These are phyloP conservation scores for Felis catus DNA, from an alignment of 2,113 vertebrate species.

Conservation along the genomic window F.catus_Fca126_mat1.0 CM031423.1:59381501-59382000, in stretches of 20 bases:
- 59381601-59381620: too few species aligned
- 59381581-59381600: too few species aligned
- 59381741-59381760: background rate
- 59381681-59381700: background rate
- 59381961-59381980: slow-evolving; percentile 42
- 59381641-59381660: background rate
- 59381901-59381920: background rate
- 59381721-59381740: background rate
- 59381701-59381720: background rate
- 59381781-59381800: background rate
- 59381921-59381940: slow-evolving; percentile 55
- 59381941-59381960: slow-evolving; percentile 71
- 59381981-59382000: slow-evolving; percentile 80
- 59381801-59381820: background rate
- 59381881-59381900: background rate
- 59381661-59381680: background rate
- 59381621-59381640: too few species aligned
- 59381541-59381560: too few species aligned
- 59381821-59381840: background rate
- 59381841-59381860: background rate
- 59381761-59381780: background rate
- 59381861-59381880: background rate
- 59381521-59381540: too few species aligned
- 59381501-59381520: too few species aligned
- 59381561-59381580: too few species aligned